Evolutionary conservation across 1,140 invertebrate genomes (phyloP), one percentile per base, ranked within the genome.

Genomic region (Brachystomella parvula): DNA sequence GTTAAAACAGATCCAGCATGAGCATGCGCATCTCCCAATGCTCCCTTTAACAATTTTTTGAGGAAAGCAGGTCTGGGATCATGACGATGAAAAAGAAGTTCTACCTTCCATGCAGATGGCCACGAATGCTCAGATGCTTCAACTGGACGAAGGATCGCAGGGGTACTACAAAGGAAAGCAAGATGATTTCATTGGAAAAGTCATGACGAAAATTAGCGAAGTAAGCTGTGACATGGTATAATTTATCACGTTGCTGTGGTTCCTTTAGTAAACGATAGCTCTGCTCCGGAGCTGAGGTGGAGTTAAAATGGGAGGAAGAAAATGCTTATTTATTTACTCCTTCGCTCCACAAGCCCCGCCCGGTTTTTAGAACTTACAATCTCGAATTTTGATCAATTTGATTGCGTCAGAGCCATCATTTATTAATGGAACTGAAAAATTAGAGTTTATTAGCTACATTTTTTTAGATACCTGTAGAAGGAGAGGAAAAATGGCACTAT

Each of bases 181-280:
- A 15, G 65, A 70, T 44, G 59, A 60, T 31, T 70, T 65, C 33
- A 19, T 72, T 12, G 71, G 71, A 17, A 72, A 72, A 62, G 66
- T 65, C 28, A 61, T 65, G 12, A 26, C 67, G 9, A 39, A 32
- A 32, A 47, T 72, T 28, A 32, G 33, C 28, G 67, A 72, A 21
- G 69, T 67, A 32, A 21, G 17, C 1, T 29, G 3, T 64, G n/a
- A 62, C 39, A 47, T 12, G 17, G n/a, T 62, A 56, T 56, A 56
- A 56, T n/a, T 6, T 56, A 9, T 56, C 6, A 56, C 49, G n/a
- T 44, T 44, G 9, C 39, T 44, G 39, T 9, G 17, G 21, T 53
- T 53, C 17, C 9, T n/a, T 6, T 53, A 3, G 26, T 6, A 24
- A n/a, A 15, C 26, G 3, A 53, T 12, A 53, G n/a, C n/a, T n/a